Evolutionary conservation across 2,888 invertebrate genomes (phyloP), one percentile per base, ranked within the genome.

Genomic region (Vesta saturnalis): DNA sequence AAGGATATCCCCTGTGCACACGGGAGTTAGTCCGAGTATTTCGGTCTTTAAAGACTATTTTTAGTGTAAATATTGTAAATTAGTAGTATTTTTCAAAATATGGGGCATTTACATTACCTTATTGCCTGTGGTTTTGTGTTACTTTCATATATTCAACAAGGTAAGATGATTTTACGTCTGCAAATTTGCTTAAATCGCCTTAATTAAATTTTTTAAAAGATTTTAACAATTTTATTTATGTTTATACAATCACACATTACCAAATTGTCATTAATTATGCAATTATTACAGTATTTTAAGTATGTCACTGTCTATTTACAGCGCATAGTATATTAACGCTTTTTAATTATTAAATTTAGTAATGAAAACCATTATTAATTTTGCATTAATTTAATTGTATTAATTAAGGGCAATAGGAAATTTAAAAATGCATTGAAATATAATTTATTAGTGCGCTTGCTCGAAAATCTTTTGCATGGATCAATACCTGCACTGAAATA

Each of bases 131-230:
- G 78, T 73, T 76, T 85, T 68, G 78, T 83, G 70, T 72, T 85
- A 73, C 79, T 83, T 74, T 77, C 84, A 75, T 81, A 81, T 73
- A 81, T 83, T 73, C 82, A 85, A 75, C 80, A 83, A 86, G 86
- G 86, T 82, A 82, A 82, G 78, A 77, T 74, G 81, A n/a, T 46
- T 60, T 12, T 39, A 49, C 21, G 6, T 10, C 6, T 49, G 10
- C 15, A n/a, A 12, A 39, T 39, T 39, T 2, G 39, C 2, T 3
- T 8, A 5, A 23, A 46, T n/a, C 46, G 46, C n/a, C 5, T 46
- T 12, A 6, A 46, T 46, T 46, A 46, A 6, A 46, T 5, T 14
- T 46, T 2, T 39, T 4, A 39, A n/a, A n/a, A n/a, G 3, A 39
- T 39, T 39, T 39, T 6, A 1, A 39, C 39, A 39, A 39, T 39